Conservation (phyloP, 1,140 invertebrate genomes). For the Sminthurides bifidus region DNA sequence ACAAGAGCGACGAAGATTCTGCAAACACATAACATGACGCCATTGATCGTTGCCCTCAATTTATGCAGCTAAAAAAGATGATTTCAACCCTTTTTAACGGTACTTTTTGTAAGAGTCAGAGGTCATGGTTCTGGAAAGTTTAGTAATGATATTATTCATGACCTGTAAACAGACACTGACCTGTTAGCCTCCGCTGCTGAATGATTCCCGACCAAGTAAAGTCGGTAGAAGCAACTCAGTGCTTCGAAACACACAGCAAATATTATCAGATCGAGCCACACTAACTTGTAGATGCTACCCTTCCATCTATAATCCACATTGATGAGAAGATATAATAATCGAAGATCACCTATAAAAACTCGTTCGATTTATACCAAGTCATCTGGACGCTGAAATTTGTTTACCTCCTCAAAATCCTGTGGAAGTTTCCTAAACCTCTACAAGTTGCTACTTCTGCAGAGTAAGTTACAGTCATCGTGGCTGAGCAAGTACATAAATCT, state of each 20-base stretch:
- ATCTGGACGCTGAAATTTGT: too few species aligned
- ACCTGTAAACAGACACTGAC: neutral
- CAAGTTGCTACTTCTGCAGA: conserved; percentile 38
- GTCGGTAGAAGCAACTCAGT: conserved; percentile 38
- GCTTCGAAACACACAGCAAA: conserved; percentile 38
- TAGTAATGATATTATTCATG: neutral
- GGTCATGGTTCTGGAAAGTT: neutral
- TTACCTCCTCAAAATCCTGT: conserved; percentile 39
- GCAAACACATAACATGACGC: neutral
- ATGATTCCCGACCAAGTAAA: conserved; percentile 34
- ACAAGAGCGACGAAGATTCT: conserved; percentile 16
- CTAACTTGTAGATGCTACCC: conserved; percentile 43
- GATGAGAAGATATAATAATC: neutral
- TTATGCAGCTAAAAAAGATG: neutral
- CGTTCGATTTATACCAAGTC: neutral
- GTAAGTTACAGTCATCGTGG: conserved; percentile 39
- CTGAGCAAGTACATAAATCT: neutral
- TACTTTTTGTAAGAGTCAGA: neutral
- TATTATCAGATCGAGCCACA: conserved; percentile 40
- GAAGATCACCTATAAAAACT: conserved; percentile 1
- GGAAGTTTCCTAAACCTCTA: conserved; percentile 37
- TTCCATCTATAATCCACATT: conserved; percentile 38
- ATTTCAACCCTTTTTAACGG: neutral
- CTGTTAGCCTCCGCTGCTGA: neutral
- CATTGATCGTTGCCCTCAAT: neutral